Percentiles rank a stretch among this genome's conserved stretches.
Conservation (phyloP, 2,797 vertebrate species). For the Sebastes taczanowskii region DNA sequence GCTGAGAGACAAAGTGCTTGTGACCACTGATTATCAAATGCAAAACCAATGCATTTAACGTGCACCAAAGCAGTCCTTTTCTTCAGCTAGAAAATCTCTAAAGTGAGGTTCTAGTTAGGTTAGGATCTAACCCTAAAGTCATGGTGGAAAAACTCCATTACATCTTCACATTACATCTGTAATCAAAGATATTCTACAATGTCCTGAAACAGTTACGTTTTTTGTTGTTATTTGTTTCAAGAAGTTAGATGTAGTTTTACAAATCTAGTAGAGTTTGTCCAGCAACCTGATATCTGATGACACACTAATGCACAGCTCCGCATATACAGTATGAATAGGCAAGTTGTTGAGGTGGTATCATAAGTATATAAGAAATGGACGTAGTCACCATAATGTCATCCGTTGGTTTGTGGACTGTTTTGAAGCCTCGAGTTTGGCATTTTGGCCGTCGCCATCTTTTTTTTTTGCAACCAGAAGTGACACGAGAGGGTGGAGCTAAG, state of each 20-base stretch:
- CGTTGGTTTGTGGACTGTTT: no score
- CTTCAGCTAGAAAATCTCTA: not conserved
- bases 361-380: no score
- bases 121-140: no score
- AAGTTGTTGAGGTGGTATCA: not conserved
- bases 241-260: not conserved
- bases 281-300: not conserved
- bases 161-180: not conserved
- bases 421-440: no score
- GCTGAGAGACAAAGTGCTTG: not conserved
- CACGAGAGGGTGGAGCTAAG: no score
- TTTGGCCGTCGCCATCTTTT: fast-evolving
- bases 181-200: not conserved
- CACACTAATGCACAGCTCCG: not conserved
- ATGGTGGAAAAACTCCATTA: not conserved
- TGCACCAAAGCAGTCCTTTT: not conserved
- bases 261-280: no score
- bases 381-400: no score
- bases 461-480: no score
- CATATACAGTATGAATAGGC: no score
- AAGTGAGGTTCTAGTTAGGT: not conserved
- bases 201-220: not conserved
- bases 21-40: not conserved
- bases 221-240: not conserved
- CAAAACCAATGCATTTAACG: not conserved